phyloP scores from a whole-genome alignment of 92 coral and sea anemone genomes.

The Umimayanthus kanabou region DNA sequence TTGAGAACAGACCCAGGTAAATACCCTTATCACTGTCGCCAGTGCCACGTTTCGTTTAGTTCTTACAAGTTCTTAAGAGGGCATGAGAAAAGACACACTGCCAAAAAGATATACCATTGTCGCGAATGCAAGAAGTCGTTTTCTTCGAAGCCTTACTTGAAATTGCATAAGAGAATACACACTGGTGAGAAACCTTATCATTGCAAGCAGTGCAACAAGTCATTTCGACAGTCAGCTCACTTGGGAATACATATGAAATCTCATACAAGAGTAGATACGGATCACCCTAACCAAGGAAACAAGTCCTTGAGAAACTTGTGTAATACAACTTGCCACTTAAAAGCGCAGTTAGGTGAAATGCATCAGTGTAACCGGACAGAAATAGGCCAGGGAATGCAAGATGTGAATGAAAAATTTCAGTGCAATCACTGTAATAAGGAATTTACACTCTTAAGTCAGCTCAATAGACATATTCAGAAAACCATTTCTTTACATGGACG shows the following conservation, averaged over 20 bases:
- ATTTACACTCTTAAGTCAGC: constrained; percentile 5
- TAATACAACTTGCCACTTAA: neutral
- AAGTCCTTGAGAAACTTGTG: neutral
- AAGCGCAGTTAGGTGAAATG: neutral
- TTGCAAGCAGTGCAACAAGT: neutral
- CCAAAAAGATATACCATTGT: neutral
- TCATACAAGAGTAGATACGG: neutral
- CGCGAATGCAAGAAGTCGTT: constrained; percentile 4
- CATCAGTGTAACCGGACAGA: neutral
- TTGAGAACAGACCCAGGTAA: neutral
- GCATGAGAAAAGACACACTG: neutral
- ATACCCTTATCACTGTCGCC: neutral
- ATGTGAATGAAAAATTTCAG: neutral
- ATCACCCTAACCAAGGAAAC: no score
- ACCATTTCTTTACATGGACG: neutral
- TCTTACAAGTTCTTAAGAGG: neutral
- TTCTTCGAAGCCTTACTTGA: neutral
- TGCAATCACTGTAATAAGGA: constrained; percentile 5
- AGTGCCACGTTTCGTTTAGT: constrained; percentile 8
- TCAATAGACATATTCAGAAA: constrained; percentile 7
- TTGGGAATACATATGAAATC: neutral
- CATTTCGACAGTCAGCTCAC: constrained; percentile 7
- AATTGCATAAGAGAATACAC: neutral
- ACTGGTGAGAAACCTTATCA: constrained; percentile 9
- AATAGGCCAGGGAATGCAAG: neutral